phyloP scores from a whole-genome alignment of 2,113 vertebrate genomes.

The Nannobrachium achirus region DNA sequence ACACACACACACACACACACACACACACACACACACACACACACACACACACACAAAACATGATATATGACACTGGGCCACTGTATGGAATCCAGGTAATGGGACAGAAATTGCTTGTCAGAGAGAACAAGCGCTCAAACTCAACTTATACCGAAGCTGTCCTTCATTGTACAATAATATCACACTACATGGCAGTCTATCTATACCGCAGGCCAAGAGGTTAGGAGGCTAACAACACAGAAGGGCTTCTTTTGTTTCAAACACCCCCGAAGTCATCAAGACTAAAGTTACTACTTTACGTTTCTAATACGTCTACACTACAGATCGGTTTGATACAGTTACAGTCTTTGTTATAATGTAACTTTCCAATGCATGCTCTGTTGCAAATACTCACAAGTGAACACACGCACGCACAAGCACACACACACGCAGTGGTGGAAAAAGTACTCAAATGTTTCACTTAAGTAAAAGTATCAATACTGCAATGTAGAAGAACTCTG shows the following conservation, averaged over 20 bases:
- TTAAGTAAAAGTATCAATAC: too few species aligned
- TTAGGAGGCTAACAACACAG: constrained; percentile 31
- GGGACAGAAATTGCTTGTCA: constrained; percentile 30
- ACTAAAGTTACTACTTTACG: constrained; percentile 40
- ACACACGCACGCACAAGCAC: constrained; percentile 4
- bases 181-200: constrained; percentile 19
- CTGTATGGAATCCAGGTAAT: neutral
- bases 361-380: constrained; percentile 8
- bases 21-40: neutral
- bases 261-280: constrained; percentile 38
- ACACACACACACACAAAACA: constrained; percentile 18
- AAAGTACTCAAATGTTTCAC: too few species aligned
- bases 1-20: neutral
- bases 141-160: constrained; percentile 20
- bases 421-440: neutral
- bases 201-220: constrained; percentile 32
- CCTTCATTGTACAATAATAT: neutral
- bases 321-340: constrained; percentile 38
- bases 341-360: constrained; percentile 22
- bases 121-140: constrained; percentile 39
- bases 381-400: neutral
- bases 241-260: constrained; percentile 49
- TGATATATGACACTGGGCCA: neutral
- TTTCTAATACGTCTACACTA: constrained; percentile 28
- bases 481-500: too few species aligned